Base-by-base conservation (phyloP, 2,113 vertebrate species). In the Silurus meridionalis region DNA sequence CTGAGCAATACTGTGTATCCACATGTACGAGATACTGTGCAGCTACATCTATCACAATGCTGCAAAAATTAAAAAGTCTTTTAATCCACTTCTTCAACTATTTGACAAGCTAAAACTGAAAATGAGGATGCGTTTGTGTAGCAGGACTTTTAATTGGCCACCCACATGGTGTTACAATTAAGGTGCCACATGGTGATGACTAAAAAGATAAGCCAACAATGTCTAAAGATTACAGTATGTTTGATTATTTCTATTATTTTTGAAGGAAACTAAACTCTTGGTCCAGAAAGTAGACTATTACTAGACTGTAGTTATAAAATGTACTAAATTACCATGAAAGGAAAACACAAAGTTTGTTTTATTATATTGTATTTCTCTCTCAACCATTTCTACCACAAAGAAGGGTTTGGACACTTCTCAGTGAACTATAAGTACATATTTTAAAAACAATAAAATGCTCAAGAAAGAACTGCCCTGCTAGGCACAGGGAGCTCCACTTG, bases 391-490 rank as follows among this genome's bases (percentile, higher is more conserved):
- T 79, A 72, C 28, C 64, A n/a, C 63, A 80, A 75, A 64, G n/a
- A 80, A 63, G 25, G 10, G 28, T 23, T 6, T 66, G 50, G 52
- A 79, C 60, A 14, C 77, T 85, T 67, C 53, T 60, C 10, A 53
- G 4, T 63, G 46, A 57, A 80, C 74, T 85, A 55, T 71, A 80
- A 86, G 79, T 86, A 21, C 46, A 61, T 37, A 37, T 82, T 82
- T 74, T 57, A 23, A 60, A 46, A 86, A 60, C 17, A 79, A 37
- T n/a, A 67, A 79, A 69, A 69, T 85, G 55, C 77, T 85, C 52
- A 80, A 69, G 84, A 79, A 80, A 69, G 84, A 79, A 52, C 52
- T 67, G 25, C 63, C 75, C 77, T 71, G 64, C 66, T 69, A 80
- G 84, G 52, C 48, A 52, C 80, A 50, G 55, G 46, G 46, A 53